Percentiles rank a stretch among this genome's conserved stretches.
Evolutionary conservation across 2,113 vertebrate genomes (phyloP).

Genomic region (Condylura cristata): DNA sequence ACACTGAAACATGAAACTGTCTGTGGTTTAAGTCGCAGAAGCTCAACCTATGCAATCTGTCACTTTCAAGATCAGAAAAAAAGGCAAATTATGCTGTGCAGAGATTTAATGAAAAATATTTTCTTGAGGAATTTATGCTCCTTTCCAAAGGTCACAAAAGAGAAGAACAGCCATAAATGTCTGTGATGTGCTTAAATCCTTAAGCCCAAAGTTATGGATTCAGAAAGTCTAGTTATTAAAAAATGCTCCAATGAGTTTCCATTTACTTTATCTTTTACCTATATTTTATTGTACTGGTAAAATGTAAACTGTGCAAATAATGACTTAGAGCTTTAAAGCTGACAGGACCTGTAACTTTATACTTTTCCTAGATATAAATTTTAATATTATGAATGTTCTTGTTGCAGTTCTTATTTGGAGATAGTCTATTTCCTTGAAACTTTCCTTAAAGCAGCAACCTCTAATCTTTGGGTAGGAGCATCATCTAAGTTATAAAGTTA

Average conservation of each 20-base stretch:
- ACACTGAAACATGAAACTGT: conserved; percentile 79
- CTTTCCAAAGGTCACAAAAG: conserved; percentile 69
- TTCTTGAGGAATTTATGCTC: conserved; percentile 79
- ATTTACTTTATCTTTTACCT: conserved; percentile 10
- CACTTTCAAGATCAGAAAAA: conserved; percentile 76
- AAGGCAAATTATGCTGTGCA: conserved; percentile 79
- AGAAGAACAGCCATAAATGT: background rate
- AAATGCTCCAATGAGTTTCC: background rate
- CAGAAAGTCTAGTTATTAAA: background rate
- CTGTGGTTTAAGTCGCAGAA: conserved; percentile 68
- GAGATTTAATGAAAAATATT: conserved; percentile 79
- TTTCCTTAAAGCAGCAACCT: background rate
- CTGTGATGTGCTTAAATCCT: background rate
- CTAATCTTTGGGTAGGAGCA: background rate
- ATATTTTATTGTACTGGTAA: background rate
- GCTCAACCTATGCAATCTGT: conserved; percentile 81
- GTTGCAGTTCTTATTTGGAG: background rate
- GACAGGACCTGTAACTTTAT: background rate
- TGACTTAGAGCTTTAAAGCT: background rate
- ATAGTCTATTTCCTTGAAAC: background rate
- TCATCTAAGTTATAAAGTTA: conserved; percentile 37
- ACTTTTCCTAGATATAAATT: background rate
- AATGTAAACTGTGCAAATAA: background rate
- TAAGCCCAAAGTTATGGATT: conserved; percentile 25
- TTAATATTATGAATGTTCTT: background rate